Conservation (phyloP, 2,888 invertebrate species). For the Zonitis immaculata region DNA sequence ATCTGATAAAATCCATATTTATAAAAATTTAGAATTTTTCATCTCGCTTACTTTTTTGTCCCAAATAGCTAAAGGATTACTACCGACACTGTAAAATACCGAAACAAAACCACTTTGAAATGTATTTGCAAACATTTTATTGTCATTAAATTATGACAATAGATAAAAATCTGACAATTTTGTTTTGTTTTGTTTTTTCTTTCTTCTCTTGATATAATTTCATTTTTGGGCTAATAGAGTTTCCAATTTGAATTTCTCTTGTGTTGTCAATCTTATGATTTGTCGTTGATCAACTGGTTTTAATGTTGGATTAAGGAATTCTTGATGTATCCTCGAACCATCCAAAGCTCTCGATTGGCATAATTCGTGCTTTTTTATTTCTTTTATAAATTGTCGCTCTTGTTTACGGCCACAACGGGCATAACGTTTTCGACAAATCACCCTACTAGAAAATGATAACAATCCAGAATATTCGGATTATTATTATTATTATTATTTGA, state of each 20-base stretch:
- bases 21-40: neutral
- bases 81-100: constrained; percentile 63
- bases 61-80: constrained; percentile 63
- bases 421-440: constrained; percentile 62
- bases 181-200: too few relatives aligned
- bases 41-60: constrained; percentile 55
- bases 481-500: constrained; percentile 1
- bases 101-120: constrained; percentile 66
- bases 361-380: constrained; percentile 58
- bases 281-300: constrained; percentile 37
- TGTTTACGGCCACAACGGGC: constrained; percentile 52
- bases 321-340: constrained; percentile 60
- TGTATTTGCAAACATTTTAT: constrained; percentile 61
- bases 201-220: too few relatives aligned
- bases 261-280: constrained; percentile 35
- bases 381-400: constrained; percentile 57
- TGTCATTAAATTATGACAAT: neutral
- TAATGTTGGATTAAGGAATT: constrained; percentile 58
- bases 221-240: constrained; percentile 27
- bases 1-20: neutral
- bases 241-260: constrained; percentile 39
- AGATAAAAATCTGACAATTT: neutral
- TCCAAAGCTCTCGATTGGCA: constrained; percentile 60
- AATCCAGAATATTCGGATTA: too few relatives aligned
- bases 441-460: constrained; percentile 47